Percentiles rank a stretch among this genome's conserved stretches.
Evolutionary conservation across 2,888 invertebrate species (phyloP).

Genomic region (Pseudococcus longispinus): DNA sequence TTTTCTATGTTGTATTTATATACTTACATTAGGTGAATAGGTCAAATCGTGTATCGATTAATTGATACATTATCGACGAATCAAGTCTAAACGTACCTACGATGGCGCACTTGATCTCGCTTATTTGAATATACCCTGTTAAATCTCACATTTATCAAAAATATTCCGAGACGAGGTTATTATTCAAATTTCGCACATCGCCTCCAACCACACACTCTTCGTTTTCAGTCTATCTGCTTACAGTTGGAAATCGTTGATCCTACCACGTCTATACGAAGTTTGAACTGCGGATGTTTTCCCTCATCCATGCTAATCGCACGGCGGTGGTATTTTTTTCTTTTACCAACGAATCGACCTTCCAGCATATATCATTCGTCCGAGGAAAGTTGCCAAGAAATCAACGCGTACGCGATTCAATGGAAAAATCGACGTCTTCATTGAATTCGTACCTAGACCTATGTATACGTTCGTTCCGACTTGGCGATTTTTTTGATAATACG

Average conservation of each 20-base stretch:
- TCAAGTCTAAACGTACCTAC: neutral
- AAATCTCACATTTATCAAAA: slow-evolving; percentile 39
- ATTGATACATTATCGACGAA: slow-evolving; percentile 46
- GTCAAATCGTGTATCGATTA: slow-evolving; percentile 50
- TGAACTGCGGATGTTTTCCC: neutral
- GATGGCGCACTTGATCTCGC: slow-evolving; percentile 19
- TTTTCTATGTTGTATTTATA: neutral
- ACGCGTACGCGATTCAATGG: slow-evolving; percentile 12
- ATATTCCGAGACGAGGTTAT: neutral
- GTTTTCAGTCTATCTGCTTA: neutral
- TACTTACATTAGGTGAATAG: slow-evolving; percentile 40
- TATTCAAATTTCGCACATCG: slow-evolving; percentile 38
- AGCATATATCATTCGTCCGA: slow-evolving; percentile 33
- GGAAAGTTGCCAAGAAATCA: slow-evolving; percentile 36
- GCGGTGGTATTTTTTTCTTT: neutral
- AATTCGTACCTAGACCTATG: neutral
- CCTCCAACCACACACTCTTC: neutral
- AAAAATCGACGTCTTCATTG: slow-evolving; percentile 41
- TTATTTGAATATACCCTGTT: neutral
- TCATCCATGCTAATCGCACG: neutral
- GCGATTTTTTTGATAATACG: slow-evolving; percentile 43
- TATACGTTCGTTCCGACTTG: neutral
- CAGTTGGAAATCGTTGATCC: neutral
- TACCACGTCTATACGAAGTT: neutral
- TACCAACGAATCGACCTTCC: slow-evolving; percentile 16